Base-by-base conservation (phyloP, 1,140 invertebrate species). In the Lithobius niger region DNA sequence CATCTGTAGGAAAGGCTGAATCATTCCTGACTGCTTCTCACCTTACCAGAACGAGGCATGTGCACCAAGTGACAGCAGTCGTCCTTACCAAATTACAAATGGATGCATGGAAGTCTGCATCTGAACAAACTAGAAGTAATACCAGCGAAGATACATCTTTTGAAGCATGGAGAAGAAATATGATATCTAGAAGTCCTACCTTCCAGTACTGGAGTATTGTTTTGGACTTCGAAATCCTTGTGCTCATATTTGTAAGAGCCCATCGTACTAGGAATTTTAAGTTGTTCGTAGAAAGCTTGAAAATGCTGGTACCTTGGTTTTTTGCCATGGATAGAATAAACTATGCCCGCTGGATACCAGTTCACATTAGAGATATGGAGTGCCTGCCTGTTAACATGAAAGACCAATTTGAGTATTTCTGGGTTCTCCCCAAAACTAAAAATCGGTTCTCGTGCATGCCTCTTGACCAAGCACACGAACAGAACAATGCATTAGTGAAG, bases 291-390 rank as follows among this genome's bases (percentile, higher is more conserved):
- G 22, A 56, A 45, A 15, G 57, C 2, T 21, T 59, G 0, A 15
- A 10, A 3, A 42, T 56, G 42, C 55, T 62, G 21, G 40, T 57
- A 24, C 58, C 58, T 3, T 57, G 25, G 26, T 58, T 60, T 19
- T 61, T 56, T 47, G 53, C 59, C 2, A 54, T 54, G n/a, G 55
- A 61, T 28, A 54, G 58, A 58, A 48, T 53, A 19, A 47, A 47
- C 45, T 47, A 47, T 18, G 45, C 45, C 6, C 6, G 45, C 6
- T 47, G 45, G 45, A 47, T 47, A 13, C 51, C 60, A 13, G 56
- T 64, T 21, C 61, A 64, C 51, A 2, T 63, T 16, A 16, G 57
- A 19, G 61, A 60, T 45, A 59, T 59, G 56, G 15, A 42, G 4
- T 49, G 0, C 18, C 16, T 52, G 18, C 61, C 57, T 0, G 57